Conservation (phyloP, 2,113 vertebrate species). For the Rousettus leschenaultii region DNA sequence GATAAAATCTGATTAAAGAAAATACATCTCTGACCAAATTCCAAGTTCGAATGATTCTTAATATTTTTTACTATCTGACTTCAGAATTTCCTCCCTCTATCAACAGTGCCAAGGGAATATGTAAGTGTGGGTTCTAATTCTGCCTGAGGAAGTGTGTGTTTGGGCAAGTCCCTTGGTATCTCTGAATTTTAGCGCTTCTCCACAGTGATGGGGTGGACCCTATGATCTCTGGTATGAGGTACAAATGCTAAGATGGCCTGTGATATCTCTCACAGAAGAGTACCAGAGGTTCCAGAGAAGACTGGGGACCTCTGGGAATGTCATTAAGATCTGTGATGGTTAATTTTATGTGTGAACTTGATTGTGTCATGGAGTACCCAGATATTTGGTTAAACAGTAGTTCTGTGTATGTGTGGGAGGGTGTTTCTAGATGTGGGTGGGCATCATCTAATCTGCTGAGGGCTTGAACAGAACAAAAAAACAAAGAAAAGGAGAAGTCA, state of each 20-base stretch:
- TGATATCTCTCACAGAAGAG: not conserved
- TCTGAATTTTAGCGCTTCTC: not conserved
- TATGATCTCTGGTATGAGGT: not conserved
- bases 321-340: not conserved
- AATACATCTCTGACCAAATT: not conserved
- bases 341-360: not conserved
- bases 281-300: not conserved
- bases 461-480: not conserved
- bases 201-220: not conserved
- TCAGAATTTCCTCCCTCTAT: not conserved
- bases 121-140: not conserved
- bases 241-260: not conserved
- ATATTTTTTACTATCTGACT: not conserved
- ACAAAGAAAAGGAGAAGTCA: not conserved
- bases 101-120: not conserved
- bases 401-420: not conserved
- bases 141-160: not conserved
- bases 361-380: not conserved
- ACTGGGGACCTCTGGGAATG: not conserved
- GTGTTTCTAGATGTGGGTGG: not conserved
- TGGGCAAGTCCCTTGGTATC: not conserved
- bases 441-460: not conserved
- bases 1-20: not conserved
- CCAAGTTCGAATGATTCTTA: not conserved
- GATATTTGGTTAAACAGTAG: not conserved